Conservation (phyloP, 2,888 invertebrate species). For the Adelognathus sp. region DNA sequence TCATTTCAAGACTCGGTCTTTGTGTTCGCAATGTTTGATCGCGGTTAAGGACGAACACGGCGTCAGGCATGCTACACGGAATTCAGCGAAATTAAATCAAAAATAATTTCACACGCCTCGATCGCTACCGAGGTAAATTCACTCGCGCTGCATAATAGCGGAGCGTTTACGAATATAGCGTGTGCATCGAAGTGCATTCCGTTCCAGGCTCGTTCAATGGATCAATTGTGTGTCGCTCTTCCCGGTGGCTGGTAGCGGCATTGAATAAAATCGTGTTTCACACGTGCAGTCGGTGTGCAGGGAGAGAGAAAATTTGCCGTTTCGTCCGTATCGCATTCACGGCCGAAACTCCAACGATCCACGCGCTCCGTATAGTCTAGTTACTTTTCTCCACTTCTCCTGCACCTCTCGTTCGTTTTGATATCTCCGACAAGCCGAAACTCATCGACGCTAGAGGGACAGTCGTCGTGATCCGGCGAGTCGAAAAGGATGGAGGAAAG, state of each 20-base stretch:
- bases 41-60: not conserved
- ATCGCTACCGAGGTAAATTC: conserved; percentile 3
- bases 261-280: not conserved
- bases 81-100: conserved; percentile 8
- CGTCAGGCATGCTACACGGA: not conserved
- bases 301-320: not conserved
- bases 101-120: conserved; percentile 10
- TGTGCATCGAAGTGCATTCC: not conserved
- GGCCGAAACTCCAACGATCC: not conserved
- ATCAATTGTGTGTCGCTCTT: not conserved
- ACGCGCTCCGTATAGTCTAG: not conserved
- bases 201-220: not conserved
- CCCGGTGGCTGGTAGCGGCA: not conserved
- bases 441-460: not conserved
- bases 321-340: not conserved
- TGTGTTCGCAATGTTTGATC: not conserved
- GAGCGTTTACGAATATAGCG: not conserved
- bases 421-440: not conserved
- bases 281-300: not conserved
- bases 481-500: not conserved
- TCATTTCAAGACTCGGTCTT: not conserved
- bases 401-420: not conserved
- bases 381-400: not conserved
- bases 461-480: not conserved
- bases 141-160: not conserved